Evolutionary conservation across 2,797 vertebrate species (phyloP).

Genomic region (Limnodromus scolopaceus): DNA sequence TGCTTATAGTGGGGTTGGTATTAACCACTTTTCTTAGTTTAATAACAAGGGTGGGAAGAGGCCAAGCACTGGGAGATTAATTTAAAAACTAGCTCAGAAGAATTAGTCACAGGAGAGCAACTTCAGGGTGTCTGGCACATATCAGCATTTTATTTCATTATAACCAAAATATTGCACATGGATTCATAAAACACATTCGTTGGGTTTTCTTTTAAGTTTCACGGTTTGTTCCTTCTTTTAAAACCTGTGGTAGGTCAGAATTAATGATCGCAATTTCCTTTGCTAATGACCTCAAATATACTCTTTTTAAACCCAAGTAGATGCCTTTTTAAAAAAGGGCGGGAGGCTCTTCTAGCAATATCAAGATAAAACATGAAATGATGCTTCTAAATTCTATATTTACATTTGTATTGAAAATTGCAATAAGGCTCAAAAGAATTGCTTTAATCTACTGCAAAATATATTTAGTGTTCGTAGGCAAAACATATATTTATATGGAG

Average conservation of each 20-base stretch:
- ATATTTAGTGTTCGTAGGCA: not conserved
- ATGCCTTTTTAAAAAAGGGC: not conserved
- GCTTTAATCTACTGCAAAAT: not conserved
- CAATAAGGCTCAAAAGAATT: not conserved
- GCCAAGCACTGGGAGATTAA: conserved; percentile 1
- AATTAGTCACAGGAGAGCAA: conserved; percentile 52
- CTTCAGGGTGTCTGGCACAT: conserved; percentile 19
- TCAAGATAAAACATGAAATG: not conserved
- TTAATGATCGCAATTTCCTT: conserved; percentile 57
- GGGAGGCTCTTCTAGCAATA: not conserved
- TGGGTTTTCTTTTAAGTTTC: conserved; percentile 41
- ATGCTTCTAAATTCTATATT: not conserved
- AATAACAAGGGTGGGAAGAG: not conserved
- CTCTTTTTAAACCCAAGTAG: not conserved
- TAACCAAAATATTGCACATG: conserved; percentile 45
- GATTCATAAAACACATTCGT: conserved; percentile 39
- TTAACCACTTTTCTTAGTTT: conserved; percentile 47
- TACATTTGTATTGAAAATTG: not conserved
- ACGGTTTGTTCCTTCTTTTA: conserved; percentile 24
- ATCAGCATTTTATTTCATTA: conserved; percentile 53
- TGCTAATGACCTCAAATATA: conserved; percentile 3
- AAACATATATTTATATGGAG: not conserved
- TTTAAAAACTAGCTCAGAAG: conserved; percentile 48
- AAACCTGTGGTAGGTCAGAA: conserved; percentile 37
- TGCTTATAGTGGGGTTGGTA: not conserved